These are phyloP conservation scores for Stegastes partitus DNA, from an alignment of 2,113 vertebrate species.

Conservation along the genomic window DNA sequence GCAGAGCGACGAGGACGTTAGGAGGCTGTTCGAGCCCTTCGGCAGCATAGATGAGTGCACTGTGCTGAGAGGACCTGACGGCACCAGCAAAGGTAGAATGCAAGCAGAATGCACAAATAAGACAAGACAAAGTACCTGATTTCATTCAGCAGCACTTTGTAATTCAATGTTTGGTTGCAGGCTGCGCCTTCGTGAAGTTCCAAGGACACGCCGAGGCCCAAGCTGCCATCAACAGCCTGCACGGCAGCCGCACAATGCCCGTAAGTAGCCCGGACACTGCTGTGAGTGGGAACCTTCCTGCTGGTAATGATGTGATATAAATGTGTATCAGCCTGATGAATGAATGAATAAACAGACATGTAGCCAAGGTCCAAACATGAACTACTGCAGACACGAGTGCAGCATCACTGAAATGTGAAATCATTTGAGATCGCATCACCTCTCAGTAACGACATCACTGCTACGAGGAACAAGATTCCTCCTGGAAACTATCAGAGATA, in stretches of 20 bases:
- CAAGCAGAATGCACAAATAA: neutral
- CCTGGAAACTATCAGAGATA: too few species aligned
- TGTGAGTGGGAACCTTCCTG: too few species aligned
- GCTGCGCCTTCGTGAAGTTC: constrained; percentile 94
- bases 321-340: too few species aligned
- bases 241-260: constrained; percentile 92
- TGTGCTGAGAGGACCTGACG: constrained; percentile 92
- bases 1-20: constrained; percentile 93
- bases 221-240: constrained; percentile 92
- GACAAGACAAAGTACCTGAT: neutral
- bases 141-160: neutral
- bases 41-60: constrained; percentile 95
- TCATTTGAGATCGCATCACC: too few species aligned
- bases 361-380: too few species aligned
- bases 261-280: constrained; percentile 71
- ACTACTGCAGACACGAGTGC: too few species aligned
- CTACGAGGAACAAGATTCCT: too few species aligned
- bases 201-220: constrained; percentile 93
- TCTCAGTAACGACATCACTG: too few species aligned
- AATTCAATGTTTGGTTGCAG: constrained; percentile 71
- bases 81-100: constrained; percentile 91
- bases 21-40: constrained; percentile 93
- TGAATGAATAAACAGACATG: too few species aligned
- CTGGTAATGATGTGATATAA: too few species aligned
- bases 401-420: too few species aligned